Conservation (phyloP, 2,113 vertebrate genomes). For the Oceanodroma tethys region DNA sequence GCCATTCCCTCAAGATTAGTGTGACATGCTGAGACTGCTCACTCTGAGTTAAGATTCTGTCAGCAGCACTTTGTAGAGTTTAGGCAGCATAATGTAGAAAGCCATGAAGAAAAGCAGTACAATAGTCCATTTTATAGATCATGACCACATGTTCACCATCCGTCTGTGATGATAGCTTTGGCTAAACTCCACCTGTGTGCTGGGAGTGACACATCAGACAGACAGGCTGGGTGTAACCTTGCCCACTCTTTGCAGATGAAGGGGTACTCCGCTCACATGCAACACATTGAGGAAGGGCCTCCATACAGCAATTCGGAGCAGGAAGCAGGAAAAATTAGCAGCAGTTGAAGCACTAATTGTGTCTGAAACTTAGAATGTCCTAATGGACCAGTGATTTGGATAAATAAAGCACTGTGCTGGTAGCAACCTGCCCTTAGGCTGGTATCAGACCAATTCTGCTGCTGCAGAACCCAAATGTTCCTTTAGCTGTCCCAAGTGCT, state of each 20-base stretch:
- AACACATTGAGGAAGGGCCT: background rate
- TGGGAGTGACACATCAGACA: background rate
- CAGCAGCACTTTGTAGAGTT: background rate
- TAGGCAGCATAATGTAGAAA: background rate
- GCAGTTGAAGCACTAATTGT: background rate
- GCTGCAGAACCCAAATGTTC: background rate
- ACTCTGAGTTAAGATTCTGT: background rate
- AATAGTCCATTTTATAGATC: background rate
- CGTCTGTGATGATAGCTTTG: background rate
- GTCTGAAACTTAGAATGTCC: background rate
- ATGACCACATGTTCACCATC: background rate
- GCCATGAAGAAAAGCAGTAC: background rate
- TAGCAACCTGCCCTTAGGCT: background rate
- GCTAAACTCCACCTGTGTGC: background rate
- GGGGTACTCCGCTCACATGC: background rate
- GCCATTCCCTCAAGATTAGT: background rate
- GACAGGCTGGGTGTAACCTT: background rate
- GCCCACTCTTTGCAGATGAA: background rate
- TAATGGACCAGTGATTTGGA: background rate
- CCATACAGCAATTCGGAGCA: background rate
- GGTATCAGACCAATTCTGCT: background rate
- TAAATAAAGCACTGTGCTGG: background rate
- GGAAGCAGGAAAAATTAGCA: background rate
- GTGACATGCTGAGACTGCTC: background rate
- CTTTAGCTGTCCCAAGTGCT: background rate